Percentiles rank a stretch among this genome's conserved stretches.
These are phyloP conservation scores for Zapus hudsonius DNA, from an alignment of 2,113 vertebrate genomes.

Conservation along the genomic window DNA sequence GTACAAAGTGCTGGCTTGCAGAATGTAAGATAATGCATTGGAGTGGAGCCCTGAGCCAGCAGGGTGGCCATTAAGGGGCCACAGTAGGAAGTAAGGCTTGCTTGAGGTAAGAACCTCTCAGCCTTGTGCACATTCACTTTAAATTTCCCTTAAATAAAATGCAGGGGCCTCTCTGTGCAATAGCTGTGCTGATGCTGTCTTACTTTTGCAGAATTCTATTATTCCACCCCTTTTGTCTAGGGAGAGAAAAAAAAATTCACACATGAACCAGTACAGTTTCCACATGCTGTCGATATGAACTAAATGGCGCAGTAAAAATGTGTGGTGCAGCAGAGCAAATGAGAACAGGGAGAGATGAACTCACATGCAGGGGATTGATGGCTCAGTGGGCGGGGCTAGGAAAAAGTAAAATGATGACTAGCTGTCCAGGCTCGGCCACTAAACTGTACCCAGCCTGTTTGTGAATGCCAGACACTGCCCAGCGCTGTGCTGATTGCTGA, in stretches of 20 bases:
- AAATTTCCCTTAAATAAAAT: slow-evolving; percentile 47
- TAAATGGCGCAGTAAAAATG: background rate
- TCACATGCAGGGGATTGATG: background rate
- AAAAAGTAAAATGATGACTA: slow-evolving; percentile 33
- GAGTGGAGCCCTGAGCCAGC: slow-evolving; percentile 34
- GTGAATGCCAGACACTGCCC: background rate
- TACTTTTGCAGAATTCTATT: slow-evolving; percentile 47
- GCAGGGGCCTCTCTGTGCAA: background rate
- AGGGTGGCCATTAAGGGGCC: slow-evolving; percentile 22
- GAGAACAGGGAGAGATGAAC: background rate
- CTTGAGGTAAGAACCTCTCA: slow-evolving; percentile 13
- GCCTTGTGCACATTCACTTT: slow-evolving; percentile 17
- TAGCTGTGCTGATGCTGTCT: background rate
- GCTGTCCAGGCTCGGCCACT: background rate
- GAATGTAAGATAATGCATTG: slow-evolving; percentile 16
- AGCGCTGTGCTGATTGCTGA: background rate
- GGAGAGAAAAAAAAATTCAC: slow-evolving; percentile 19
- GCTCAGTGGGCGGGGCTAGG: background rate
- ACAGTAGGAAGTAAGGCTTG: slow-evolving; percentile 8
- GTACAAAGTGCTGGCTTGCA: slow-evolving; percentile 39
- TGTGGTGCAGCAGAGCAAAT: background rate
- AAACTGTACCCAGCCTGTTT: background rate
- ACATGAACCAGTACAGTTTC: background rate
- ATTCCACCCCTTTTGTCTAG: background rate
- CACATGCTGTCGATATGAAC: background rate